A percentile compares a stretch with the other conserved stretches of the same genome.
Conservation (phyloP, 2,797 vertebrate genomes). For the Chanos chanos region DNA sequence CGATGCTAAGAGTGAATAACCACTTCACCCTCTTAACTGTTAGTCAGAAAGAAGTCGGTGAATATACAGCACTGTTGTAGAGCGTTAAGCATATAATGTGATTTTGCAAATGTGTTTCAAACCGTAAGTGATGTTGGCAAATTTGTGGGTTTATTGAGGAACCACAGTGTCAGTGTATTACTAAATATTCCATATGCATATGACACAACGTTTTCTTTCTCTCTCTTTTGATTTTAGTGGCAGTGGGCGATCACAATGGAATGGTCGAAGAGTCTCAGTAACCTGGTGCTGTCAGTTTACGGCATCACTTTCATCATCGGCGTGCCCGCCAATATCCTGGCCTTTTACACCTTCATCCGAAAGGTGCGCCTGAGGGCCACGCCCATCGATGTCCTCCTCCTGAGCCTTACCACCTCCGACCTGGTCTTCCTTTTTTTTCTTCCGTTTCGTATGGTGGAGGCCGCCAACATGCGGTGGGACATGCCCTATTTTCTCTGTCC, state of each 20-base stretch:
- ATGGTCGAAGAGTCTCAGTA: constrained; percentile 3
- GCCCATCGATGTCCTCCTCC: constrained; percentile 41
- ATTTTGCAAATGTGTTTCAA: too few species aligned
- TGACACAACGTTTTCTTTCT: neutral
- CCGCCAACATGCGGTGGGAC: constrained; percentile 40
- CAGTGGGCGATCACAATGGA: neutral
- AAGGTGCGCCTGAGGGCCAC: constrained; percentile 48
- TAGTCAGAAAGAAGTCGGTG: too few species aligned
- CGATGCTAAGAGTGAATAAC: too few species aligned
- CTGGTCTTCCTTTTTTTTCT: constrained; percentile 56
- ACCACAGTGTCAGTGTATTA: too few species aligned
- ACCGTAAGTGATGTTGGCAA: too few species aligned
- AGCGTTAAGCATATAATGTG: too few species aligned
- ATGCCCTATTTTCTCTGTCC: constrained; percentile 54
- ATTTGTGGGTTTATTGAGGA: neutral
- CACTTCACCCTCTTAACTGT: too few species aligned
- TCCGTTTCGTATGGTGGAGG: constrained; percentile 58
- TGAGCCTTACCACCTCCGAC: constrained; percentile 49
- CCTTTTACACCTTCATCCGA: constrained; percentile 31
- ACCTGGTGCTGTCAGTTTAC: constrained; percentile 39
- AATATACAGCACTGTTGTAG: too few species aligned
- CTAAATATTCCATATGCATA: too few species aligned
- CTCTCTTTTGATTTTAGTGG: neutral
- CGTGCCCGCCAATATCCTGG: constrained; percentile 32
- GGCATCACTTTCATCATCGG: constrained; percentile 40